Conservation (phyloP, 2,797 vertebrate species). For the Gambusia yucatana region DNA sequence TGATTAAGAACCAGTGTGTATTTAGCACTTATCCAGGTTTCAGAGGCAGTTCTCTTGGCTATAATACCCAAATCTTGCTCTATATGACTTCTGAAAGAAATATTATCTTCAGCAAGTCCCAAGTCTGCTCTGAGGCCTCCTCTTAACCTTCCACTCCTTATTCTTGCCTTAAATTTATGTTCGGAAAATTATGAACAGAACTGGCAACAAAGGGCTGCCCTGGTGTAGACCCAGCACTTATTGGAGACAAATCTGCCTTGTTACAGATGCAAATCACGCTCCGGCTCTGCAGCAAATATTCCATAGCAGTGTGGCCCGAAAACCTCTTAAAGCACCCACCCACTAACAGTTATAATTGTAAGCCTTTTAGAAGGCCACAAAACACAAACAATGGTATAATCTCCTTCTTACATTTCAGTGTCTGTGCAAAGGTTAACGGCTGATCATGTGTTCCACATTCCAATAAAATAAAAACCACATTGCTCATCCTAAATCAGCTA, state of each 20-base stretch:
- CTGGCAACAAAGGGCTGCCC: background rate
- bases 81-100: background rate
- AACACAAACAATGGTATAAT: background rate
- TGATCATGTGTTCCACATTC: slow-evolving; percentile 6
- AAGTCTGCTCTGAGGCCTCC: background rate
- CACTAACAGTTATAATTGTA: slow-evolving; percentile 5
- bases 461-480: slow-evolving; percentile 11
- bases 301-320: background rate
- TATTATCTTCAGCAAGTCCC: background rate
- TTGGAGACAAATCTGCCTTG: slow-evolving; percentile 4
- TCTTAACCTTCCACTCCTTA: background rate
- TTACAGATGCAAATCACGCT: background rate
- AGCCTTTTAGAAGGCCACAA: slow-evolving; percentile 5
- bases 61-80: background rate
- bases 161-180: slow-evolving; percentile 1
- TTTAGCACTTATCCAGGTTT: background rate
- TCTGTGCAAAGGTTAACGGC: background rate
- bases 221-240: background rate
- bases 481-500: slow-evolving; percentile 9
- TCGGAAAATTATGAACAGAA: background rate
- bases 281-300: background rate
- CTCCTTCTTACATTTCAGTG: slow-evolving; percentile 1
- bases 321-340: background rate
- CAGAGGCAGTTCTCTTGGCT: background rate
- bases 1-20: background rate